Conservation (phyloP, 92 coral and sea anemone species). For the Actinostola sp. region DNA sequence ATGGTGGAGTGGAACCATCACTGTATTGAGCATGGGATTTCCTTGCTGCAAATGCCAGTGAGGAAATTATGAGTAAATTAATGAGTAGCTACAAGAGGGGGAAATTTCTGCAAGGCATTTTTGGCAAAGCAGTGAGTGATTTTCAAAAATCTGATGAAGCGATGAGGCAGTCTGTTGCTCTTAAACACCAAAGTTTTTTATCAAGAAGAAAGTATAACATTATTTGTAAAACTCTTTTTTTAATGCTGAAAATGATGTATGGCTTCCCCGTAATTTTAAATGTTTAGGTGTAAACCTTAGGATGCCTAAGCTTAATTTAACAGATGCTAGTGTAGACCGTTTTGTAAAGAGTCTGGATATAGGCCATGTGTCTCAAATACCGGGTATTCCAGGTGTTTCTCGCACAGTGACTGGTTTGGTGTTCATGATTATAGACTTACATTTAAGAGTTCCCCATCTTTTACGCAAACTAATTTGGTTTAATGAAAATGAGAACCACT, state of each 20-base stretch:
- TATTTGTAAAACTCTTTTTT: conserved; percentile 55
- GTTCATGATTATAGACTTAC: conserved; percentile 53
- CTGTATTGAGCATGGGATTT: conserved; percentile 69
- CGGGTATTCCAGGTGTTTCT: conserved; percentile 46
- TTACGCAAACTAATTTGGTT: conserved; percentile 27
- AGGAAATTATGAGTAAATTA: conserved; percentile 39
- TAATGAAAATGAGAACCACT: conserved; percentile 41
- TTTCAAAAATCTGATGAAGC: conserved; percentile 33
- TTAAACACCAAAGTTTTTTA: conserved; percentile 47
- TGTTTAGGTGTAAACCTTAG: conserved; percentile 47
- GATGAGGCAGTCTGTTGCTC: conserved; percentile 40
- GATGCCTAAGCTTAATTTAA: conserved; percentile 26
- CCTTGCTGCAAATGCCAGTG: conserved; percentile 31
- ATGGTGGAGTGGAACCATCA: conserved; percentile 57
- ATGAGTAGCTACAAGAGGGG: conserved; percentile 50
- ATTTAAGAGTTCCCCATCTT: conserved; percentile 40
- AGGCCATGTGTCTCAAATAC: conserved; percentile 52
- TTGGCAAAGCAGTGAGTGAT: too few species aligned
- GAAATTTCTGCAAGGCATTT: conserved; percentile 36
- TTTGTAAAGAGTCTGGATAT: conserved; percentile 54
- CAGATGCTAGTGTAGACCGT: conserved; percentile 21
- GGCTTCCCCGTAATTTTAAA: conserved; percentile 50
- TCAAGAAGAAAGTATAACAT: conserved; percentile 55
- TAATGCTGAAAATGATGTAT: conserved; percentile 40
- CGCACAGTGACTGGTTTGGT: conserved; percentile 43